phyloP scores from a whole-genome alignment of 2,888 invertebrate species.

The Yponomeuta plumbellus region DNA sequence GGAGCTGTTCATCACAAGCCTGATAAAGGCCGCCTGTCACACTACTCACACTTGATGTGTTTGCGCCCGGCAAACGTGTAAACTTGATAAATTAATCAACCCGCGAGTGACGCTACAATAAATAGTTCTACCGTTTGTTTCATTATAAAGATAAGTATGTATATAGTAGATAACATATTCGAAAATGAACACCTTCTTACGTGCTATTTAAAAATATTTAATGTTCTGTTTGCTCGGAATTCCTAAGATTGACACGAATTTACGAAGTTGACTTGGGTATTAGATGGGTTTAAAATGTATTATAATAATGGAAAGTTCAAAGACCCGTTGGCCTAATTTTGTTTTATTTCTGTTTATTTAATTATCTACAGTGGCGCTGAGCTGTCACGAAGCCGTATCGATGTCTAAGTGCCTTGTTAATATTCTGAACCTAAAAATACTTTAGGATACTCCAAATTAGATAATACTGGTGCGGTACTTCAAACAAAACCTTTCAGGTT shows the following conservation, averaged over 20 bases:
- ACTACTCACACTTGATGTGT: constrained; percentile 2
- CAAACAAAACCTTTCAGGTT: neutral
- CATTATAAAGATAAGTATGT: neutral
- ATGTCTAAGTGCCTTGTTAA: neutral
- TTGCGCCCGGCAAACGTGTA: neutral
- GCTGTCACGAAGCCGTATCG: neutral
- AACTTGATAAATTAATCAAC: constrained; percentile 6
- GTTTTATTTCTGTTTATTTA: neutral
- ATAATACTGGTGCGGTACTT: neutral
- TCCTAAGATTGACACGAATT: neutral
- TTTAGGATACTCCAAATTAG: neutral
- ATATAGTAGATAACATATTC: neutral
- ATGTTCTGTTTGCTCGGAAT: neutral
- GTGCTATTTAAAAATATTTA: constrained; percentile 2
- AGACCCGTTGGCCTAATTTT: constrained; percentile 2
- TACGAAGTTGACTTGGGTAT: neutral
- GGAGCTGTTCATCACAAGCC: neutral
- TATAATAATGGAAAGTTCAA: neutral
- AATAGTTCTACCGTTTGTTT: constrained; percentile 7
- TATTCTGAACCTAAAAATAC: neutral
- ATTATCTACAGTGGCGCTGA: neutral
- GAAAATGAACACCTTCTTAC: neutral
- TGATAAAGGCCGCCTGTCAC: constrained; percentile 1
- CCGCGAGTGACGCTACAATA: neutral
- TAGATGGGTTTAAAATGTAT: constrained; percentile 1